Evolutionary conservation across 1,140 invertebrate genomes (phyloP).

Genomic region (Brachionus calyciflorus): DNA sequence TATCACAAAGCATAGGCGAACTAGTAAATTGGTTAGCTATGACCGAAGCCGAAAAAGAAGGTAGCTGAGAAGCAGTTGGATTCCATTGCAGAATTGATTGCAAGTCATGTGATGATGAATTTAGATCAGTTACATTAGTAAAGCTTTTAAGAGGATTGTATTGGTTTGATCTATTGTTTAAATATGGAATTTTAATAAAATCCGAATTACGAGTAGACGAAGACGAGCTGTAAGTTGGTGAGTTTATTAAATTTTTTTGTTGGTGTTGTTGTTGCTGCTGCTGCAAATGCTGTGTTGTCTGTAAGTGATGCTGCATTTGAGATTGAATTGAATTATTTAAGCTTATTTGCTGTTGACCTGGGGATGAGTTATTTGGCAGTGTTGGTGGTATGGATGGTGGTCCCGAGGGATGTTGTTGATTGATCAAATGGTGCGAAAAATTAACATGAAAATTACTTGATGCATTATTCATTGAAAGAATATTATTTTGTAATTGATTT

Average conservation of each 20-base stretch:
- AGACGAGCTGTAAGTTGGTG: not conserved
- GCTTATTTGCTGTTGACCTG: too few species aligned
- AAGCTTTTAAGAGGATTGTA: not conserved
- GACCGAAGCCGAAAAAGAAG: not conserved
- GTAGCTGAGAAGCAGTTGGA: not conserved
- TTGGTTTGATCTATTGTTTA: not conserved
- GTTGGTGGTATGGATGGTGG: not conserved
- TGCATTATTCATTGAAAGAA: too few species aligned
- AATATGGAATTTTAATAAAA: slow-evolving; percentile 17
- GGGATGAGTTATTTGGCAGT: too few species aligned
- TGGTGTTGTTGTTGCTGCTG: not conserved
- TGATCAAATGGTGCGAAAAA: not conserved
- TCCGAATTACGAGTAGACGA: not conserved
- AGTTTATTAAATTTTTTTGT: too few species aligned
- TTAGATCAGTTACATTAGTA: too few species aligned
- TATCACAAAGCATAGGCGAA: not conserved
- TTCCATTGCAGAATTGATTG: slow-evolving; percentile 30
- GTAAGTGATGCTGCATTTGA: not conserved
- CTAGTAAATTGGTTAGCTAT: not conserved
- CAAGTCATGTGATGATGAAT: not conserved
- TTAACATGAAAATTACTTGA: not conserved
- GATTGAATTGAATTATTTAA: not conserved
- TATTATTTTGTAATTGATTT: not conserved
- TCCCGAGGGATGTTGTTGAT: not conserved
- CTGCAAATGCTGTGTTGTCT: not conserved